Base-by-base conservation (phyloP, 2,113 vertebrate genomes). In the Hemibagrus wyckioides region DNA sequence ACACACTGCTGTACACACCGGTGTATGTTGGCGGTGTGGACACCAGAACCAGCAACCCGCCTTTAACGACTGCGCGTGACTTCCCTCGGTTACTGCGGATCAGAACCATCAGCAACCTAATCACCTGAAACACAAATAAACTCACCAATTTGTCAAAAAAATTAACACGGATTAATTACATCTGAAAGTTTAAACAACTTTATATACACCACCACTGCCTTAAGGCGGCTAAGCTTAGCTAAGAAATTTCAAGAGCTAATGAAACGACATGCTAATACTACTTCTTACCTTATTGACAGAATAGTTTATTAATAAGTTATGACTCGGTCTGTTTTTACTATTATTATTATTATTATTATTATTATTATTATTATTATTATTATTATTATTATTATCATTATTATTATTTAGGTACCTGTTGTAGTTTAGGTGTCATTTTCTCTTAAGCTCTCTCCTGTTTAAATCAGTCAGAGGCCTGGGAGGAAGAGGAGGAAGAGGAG, bases 51-150 rank as follows among this genome's bases (percentile, higher is more conserved):
- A 87, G 48, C 25, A 87, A 54, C 4, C 81, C 71, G 13, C 81
- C 86, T 56, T 61, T 61, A 54, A 1, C 3, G 17, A n/a, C 23
- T 2, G 9, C 48, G 0, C 21, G n/a, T 30, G 9, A 17, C 44
- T 69, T 80, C 30, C 50, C 50, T 4, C 39, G 57, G 13, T 75
- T 50, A 87, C 57, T 44, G 50, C 48, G 86, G 71, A 52, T n/a
- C 41, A 87, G 57, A 33, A 79, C 61, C 82, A 79, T 79, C 59
- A 87, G 23, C 57, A 77, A 30, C 59, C 81, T 54, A 39, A 87
- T 87, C 19, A 87, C 86, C 86, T 87, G 71, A 54, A 79, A 79
- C 54, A 82, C 54, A 87, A 25, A 50, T 25, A 36, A 41, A 25
- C 41, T 23, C 30, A 30, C 4, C 44, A 50, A 1, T 28, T 52